These are phyloP conservation scores for Andricus grossulariae DNA, from an alignment of 1,140 invertebrate species.

Conservation along the genomic window DNA sequence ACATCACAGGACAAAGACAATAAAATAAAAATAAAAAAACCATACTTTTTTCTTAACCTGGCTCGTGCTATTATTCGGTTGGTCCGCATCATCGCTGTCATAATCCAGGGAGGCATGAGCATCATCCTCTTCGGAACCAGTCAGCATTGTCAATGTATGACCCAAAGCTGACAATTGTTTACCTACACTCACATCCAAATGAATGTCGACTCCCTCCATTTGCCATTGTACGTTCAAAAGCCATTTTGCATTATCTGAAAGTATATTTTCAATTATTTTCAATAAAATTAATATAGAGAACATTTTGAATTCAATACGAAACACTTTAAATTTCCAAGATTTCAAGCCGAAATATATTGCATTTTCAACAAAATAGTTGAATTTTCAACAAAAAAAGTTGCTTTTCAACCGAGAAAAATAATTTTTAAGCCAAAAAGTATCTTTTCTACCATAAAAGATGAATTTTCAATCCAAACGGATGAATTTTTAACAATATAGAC, in stretches of 20 bases:
- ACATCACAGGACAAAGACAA: slow-evolving; percentile 35
- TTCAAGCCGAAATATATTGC: no score
- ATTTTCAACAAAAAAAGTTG: no score
- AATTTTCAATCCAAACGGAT: no score
- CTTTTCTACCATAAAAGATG: no score
- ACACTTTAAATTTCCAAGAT: no score
- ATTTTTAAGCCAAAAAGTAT: no score
- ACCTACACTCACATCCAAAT: slow-evolving; percentile 96
- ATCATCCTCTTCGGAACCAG: slow-evolving; percentile 90
- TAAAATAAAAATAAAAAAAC: slow-evolving; percentile 58
- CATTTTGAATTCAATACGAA: no score
- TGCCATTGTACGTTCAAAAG: slow-evolving; percentile 98
- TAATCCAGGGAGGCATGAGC: slow-evolving; percentile 82
- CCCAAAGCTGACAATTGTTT: slow-evolving; percentile 95
- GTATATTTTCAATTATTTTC: no score
- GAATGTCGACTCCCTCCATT: slow-evolving; percentile 99
- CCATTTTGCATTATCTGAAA: slow-evolving; percentile 96
- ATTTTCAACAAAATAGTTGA: no score
- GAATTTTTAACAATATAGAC: no score
- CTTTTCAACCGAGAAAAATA: no score
- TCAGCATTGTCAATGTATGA: slow-evolving; percentile 95
- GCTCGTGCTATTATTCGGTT: slow-evolving; percentile 79
- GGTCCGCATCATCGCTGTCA: slow-evolving; percentile 87
- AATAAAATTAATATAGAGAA: no score
- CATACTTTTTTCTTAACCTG: slow-evolving; percentile 75